Percentiles rank a stretch among this genome's conserved stretches.
phyloP scores from a whole-genome alignment of 2,888 invertebrate species.

The Papilio protenor region DNA sequence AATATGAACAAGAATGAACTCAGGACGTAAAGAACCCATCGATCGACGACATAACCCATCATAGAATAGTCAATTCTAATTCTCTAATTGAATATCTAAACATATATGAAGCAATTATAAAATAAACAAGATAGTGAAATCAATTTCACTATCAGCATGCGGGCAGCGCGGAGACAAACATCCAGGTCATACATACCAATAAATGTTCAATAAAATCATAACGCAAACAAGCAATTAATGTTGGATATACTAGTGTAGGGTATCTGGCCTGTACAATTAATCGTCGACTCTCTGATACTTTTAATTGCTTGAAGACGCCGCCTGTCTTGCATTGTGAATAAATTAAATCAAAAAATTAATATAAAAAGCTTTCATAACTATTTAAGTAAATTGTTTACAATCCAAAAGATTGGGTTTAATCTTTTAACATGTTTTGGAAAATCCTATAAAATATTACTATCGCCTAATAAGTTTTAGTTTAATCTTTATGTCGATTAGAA shows the following conservation, averaged over 20 bases:
- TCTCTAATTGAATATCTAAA: neutral
- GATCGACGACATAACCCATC: neutral
- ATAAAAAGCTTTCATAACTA: too few relatives aligned
- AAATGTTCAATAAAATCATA: conserved; percentile 41
- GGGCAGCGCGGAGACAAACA: conserved; percentile 11
- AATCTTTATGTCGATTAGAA: too few relatives aligned
- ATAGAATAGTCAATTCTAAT: neutral
- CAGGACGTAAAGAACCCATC: neutral
- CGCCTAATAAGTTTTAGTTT: too few relatives aligned
- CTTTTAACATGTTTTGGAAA: too few relatives aligned
- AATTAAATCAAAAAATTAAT: too few relatives aligned
- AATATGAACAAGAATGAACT: neutral
- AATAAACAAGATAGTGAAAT: conserved; percentile 30
- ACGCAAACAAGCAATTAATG: conserved; percentile 42
- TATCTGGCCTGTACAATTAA: neutral
- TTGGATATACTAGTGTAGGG: neutral
- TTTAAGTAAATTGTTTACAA: too few relatives aligned
- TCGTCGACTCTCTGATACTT: neutral
- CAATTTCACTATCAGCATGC: conserved; percentile 25
- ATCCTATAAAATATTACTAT: too few relatives aligned
- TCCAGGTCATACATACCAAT: conserved; percentile 38
- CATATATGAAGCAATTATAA: conserved; percentile 22
- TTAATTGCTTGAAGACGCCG: neutral
- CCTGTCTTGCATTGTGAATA: neutral
- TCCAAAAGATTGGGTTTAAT: too few relatives aligned